Evolutionary conservation across 2,113 vertebrate genomes (phyloP), one percentile per base, ranked within the genome.

Genomic region (Rhinolophus ferrumequinum): DNA sequence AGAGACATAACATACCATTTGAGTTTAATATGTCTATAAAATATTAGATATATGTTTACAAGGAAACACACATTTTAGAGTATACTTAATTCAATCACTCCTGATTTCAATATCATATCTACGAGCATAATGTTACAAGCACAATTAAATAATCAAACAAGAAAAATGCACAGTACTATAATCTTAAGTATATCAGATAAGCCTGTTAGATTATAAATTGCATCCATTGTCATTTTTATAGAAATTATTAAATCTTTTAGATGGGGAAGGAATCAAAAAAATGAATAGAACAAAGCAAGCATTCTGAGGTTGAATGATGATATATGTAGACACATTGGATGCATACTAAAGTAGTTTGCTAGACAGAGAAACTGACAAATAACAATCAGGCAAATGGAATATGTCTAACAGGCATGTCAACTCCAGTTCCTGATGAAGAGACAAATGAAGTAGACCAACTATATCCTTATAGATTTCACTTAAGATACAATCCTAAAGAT

Each of bases 251-350:
- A 33, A 47, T 67, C 6, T 77, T 94, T 76, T 5, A 69, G 2
- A 76, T 90, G 18, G 35, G 0, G n/a, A 75, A 96, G 72, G 88
- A 47, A 67, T 30, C 96, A 24, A 94, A 96, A 96, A 95, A 22
- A 30, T 67, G 3, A 87, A 18, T 77, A 89, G n/a, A 54, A 81
- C 19, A 81, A 86, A 56, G 69, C 10, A 94, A 22, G 84, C 26
- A 30, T 7, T 58, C 30, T 90, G 58, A 8, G 9, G 38, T 73
- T 10, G 75, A 83, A 21, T 47, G 69, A 33, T 58, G 72, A 94
- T 94, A 60, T 33, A 91, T 84, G 13, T 4, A 92, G 85, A 93
- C 62, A 82, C 5, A 8, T 5, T 47, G 85, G 5, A 80, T 87
- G 82, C 64, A 93, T 92, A 38, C 10, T 50, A 95, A 95, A 80